These are phyloP conservation scores for Syngnathoides biaculeatus DNA, from an alignment of 2,113 vertebrate species.

Conservation along the genomic window DNA sequence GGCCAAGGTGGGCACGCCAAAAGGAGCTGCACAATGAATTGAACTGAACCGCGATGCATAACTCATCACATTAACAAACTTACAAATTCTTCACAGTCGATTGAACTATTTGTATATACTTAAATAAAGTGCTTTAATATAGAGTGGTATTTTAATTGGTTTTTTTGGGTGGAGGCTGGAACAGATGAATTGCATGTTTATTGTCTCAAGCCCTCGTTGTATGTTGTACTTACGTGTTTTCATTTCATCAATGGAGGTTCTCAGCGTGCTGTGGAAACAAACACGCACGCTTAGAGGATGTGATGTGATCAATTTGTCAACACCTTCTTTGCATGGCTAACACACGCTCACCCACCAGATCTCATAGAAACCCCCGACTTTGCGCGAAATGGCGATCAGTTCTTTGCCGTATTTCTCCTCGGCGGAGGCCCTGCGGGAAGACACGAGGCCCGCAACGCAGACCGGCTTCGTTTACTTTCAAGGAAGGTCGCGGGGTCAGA, in stretches of 20 bases:
- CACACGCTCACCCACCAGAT: constrained; percentile 73
- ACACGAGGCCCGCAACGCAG: not conserved
- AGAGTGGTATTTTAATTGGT: no score
- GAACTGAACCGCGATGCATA: no score
- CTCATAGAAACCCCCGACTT: constrained; percentile 85
- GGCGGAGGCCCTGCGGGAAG: constrained; percentile 77
- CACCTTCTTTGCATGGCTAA: not conserved
- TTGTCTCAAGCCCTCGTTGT: not conserved
- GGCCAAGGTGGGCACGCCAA: no score
- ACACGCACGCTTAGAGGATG: not conserved
- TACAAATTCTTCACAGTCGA: no score
- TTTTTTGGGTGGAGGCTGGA: no score
- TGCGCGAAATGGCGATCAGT: constrained; percentile 83
- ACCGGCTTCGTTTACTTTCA: not conserved
- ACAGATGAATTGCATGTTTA: no score
- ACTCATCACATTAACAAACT: no score
- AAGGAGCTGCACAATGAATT: no score
- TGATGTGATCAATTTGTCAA: not conserved
- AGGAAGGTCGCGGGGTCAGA: not conserved
- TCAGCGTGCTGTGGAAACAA: constrained; percentile 79
- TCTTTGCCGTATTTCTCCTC: constrained; percentile 95
- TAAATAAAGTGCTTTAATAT: no score
- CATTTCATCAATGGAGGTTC: constrained; percentile 83
- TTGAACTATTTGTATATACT: no score
- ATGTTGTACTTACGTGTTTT: constrained; percentile 82